Evolutionary conservation across 2,888 invertebrate species (phyloP), one percentile per base, ranked within the genome.

Genomic region (Zele albiditarsus): DNA sequence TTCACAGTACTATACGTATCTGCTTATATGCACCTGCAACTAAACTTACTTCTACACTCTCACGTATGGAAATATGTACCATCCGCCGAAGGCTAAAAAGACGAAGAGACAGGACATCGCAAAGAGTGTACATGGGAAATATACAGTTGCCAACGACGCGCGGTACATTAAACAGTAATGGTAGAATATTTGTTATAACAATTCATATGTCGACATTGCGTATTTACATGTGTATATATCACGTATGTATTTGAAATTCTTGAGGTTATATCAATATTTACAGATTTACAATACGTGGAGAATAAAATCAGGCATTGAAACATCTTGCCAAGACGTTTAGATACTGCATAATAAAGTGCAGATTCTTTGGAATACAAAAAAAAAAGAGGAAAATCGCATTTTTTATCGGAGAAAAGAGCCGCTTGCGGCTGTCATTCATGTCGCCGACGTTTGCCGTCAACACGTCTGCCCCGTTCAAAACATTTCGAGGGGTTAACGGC

Each of bases 401-500:
- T 2, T 20, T 25, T 5, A 66, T 42, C 4, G 14, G 20, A 25
- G 46, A 16, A 23, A 46, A 42, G 14, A 66, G 38, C 42, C 38
- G 33, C 42, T 68, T 49, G 68, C 49, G 49, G 49, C 38, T 65
- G 69, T 72, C 46, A 80, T 80, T 80, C 73, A 80, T 80, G 80
- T 79, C 79, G 75, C 69, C 77, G 49, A 70, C 77, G 63, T 77
- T 28, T 23, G 68, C 66, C 63, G 42, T 68, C 27, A 42, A 31
- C 70, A 38, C 73, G 16, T 77, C 70, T 46, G 63, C 78, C 74
- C 76, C 80, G 60, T 67, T 66, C 10, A 69, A 76, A 77, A 62
- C 71, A 68, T 80, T 79, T 77, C 77, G 80, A 42, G 79, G 79
- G 63, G 80, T 79, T 57, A 71, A 80, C 46, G 80, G 80, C 69